Conservation (phyloP, 2,797 vertebrate species). For the Ambastaia sidthimunki region DNA sequence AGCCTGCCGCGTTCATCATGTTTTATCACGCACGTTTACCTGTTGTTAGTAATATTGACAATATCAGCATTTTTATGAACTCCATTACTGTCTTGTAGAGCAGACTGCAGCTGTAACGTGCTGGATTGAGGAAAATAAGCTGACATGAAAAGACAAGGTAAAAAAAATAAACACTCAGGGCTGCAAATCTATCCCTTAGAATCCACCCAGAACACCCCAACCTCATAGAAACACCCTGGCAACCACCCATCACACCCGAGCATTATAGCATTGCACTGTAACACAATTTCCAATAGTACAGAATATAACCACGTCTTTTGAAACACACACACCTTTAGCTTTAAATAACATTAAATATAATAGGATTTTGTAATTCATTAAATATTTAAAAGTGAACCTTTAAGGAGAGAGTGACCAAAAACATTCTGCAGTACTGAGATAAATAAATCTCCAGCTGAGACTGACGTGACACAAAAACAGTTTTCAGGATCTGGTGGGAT, state of each 20-base stretch:
- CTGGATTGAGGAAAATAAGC: too few species aligned
- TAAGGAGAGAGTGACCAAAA: neutral
- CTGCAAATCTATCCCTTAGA: too few species aligned
- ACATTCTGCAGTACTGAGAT: neutral
- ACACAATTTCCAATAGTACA: neutral
- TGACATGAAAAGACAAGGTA: too few species aligned
- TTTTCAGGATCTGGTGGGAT: neutral
- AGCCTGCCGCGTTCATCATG: neutral
- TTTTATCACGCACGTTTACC: neutral
- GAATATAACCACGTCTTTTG: neutral
- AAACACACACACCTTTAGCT: neutral
- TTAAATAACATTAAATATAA: neutral
- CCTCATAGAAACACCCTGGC: neutral
- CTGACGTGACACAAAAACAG: neutral
- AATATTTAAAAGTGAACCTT: neutral
- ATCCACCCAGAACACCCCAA: neutral
- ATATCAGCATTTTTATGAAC: neutral
- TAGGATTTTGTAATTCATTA: neutral
- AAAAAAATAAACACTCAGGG: too few species aligned
- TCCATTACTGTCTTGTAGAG: too few species aligned
- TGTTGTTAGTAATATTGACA: neutral
- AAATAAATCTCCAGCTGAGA: neutral
- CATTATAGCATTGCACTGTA: neutral
- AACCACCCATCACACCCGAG: neutral
- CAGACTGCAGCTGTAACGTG: too few species aligned